Evolutionary conservation across 2,113 vertebrate genomes (phyloP), one percentile per base, ranked within the genome.

Genomic region (Hyaena hyaena): DNA sequence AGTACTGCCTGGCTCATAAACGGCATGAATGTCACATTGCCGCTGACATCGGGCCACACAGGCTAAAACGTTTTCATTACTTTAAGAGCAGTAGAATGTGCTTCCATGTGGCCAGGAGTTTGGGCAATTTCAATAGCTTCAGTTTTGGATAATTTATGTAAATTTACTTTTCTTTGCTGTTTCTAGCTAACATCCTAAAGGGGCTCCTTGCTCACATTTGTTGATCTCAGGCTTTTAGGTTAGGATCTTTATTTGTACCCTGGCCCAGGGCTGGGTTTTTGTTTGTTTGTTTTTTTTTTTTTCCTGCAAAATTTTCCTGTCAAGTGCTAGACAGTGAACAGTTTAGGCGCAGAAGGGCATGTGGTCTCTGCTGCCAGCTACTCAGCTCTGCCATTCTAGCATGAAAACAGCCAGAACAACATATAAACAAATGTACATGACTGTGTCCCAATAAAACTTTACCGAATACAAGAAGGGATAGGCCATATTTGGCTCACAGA

Each of bases 31-130:
- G 7, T 55, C 73, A 50, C 63, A 31, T 28, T 39, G 68, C 61
- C 53, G 0, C 3, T 10, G 31, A 23, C 43, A 19, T 3, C 12
- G 9, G 26, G 24, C 55, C 7, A 1, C 2, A 2, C 2, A 10
- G 39, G 12, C 12, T 11, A 2, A 11, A 43, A 12, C 5, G 5
- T 14, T 2, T 9, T 10, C 26, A 8, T 39, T 16, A 43, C 10
- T 48, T 24, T 21, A 24, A 17, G 11, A 2, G 79, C 31, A 5
- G 2, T 10, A 1, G 4, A 39, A 65, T 14, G 7, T 19, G 53
- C 24, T 2, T 16, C 35, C 0, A 4, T 6, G 95, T n/a, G 26
- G n/a, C 48, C 28, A 33, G 53, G 2, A 31, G 17, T 33, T 0
- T 35, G 14, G 33, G 28, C 35, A 15, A 26, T 39, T 48, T 10